Evolutionary conservation across 1,140 invertebrate species (phyloP).

Genomic region (Marisa cornuarietis): DNA sequence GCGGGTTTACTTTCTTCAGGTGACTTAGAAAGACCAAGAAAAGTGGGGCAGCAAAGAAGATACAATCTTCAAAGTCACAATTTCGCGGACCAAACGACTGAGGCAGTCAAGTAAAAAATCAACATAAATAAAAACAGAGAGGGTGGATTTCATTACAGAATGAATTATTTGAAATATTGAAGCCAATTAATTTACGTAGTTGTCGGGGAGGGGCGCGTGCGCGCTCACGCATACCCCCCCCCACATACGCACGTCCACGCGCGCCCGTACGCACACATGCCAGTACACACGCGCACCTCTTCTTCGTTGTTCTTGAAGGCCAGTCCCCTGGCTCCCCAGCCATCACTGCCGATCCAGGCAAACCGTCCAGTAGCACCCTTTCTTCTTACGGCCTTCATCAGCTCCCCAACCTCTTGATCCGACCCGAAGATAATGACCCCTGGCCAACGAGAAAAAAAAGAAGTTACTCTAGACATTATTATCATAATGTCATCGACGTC

Average conservation of each 20-base stretch:
- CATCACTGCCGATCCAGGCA: conserved; percentile 95
- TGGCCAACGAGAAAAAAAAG: conserved; percentile 14
- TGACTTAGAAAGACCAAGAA: no score
- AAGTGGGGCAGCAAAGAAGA: no score
- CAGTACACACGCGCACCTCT: not conserved
- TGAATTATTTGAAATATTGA: no score
- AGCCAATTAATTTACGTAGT: no score
- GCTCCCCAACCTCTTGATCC: conserved; percentile 93
- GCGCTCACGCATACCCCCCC: not conserved
- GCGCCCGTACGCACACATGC: not conserved
- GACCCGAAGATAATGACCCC: conserved; percentile 96
- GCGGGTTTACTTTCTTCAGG: no score
- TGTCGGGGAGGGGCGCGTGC: no score
- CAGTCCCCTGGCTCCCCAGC: conserved; percentile 71
- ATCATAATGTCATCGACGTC: not conserved
- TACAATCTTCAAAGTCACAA: no score
- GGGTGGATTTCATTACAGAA: no score
- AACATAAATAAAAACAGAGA: no score
- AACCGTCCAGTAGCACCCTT: conserved; percentile 89
- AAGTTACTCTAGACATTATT: not conserved
- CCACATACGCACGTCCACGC: conserved; percentile 2
- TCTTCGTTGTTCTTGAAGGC: conserved; percentile 89
- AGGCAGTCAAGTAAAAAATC: no score
- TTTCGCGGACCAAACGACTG: no score
- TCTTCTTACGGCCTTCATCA: conserved; percentile 89